Conservation (phyloP, 2,797 vertebrate species). For the Ibycter americanus region DNA sequence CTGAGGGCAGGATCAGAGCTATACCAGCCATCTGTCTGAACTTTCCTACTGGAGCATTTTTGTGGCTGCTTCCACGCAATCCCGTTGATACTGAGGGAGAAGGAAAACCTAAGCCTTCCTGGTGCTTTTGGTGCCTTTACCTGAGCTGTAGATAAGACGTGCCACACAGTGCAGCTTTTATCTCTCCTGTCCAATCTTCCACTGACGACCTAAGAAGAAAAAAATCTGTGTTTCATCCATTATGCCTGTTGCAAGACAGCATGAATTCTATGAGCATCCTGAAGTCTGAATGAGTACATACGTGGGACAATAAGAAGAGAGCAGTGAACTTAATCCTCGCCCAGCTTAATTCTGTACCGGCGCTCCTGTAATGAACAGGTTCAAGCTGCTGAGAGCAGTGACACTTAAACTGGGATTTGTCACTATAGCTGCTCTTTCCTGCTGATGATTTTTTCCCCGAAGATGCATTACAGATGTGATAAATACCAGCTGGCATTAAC, state of each 20-base stretch:
- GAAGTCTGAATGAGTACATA: not conserved
- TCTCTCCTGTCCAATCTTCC: not conserved
- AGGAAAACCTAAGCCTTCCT: not conserved
- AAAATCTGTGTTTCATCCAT: not conserved
- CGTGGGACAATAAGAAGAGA: not conserved
- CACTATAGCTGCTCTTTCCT: not conserved
- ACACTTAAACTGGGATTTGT: not conserved
- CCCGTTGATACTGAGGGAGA: not conserved
- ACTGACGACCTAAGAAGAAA: not conserved
- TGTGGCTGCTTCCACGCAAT: not conserved
- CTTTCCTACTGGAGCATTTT: not conserved
- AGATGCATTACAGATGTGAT: not conserved
- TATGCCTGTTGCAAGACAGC: not conserved
- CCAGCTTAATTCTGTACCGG: not conserved
- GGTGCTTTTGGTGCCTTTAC: not conserved
- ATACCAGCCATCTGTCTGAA: slow-evolving; percentile 32
- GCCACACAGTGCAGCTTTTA: not conserved
- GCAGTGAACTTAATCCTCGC: not conserved
- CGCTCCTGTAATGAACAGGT: not conserved
- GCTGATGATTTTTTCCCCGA: not conserved
- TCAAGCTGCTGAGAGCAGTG: not conserved
- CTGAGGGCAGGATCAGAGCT: slow-evolving; percentile 35
- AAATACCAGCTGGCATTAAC: not conserved
- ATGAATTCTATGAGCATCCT: not conserved
- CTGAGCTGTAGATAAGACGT: not conserved